Percentiles rank a stretch among this genome's conserved stretches.
phyloP scores from a whole-genome alignment of 2,888 invertebrate species.

The Eurois occulta region DNA sequence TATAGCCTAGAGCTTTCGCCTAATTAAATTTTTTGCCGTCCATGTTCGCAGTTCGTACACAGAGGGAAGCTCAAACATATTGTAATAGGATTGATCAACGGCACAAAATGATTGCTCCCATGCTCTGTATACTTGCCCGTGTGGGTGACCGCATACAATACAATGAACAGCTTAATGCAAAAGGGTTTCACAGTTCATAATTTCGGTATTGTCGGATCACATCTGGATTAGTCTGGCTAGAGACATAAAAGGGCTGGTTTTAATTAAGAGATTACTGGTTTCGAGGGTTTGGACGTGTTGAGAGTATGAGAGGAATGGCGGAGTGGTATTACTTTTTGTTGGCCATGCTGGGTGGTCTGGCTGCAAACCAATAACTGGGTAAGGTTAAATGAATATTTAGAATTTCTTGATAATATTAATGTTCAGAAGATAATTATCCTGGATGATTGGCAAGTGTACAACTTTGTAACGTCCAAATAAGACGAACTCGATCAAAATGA shows the following conservation, averaged over 20 bases:
- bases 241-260: slow-evolving; percentile 27
- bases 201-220: slow-evolving; percentile 37
- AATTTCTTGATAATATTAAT: neutral
- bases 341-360: neutral
- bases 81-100: slow-evolving; percentile 67
- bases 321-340: neutral
- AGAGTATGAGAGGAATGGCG: neutral
- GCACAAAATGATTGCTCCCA: slow-evolving; percentile 54
- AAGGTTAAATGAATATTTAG: neutral
- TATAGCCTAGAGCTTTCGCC: slow-evolving; percentile 44
- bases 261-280: slow-evolving; percentile 20
- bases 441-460: slow-evolving; percentile 19
- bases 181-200: slow-evolving; percentile 43
- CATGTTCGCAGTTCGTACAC: slow-evolving; percentile 18
- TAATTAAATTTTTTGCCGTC: slow-evolving; percentile 55
- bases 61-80: slow-evolving; percentile 35
- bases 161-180: slow-evolving; percentile 47
- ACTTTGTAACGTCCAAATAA: slow-evolving; percentile 16
- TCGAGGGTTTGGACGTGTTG: neutral
- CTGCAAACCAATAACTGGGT: neutral
- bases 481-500: slow-evolving; percentile 20
- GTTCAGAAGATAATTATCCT: neutral
- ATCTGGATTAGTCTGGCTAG: slow-evolving; percentile 48
- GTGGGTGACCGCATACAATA: slow-evolving; percentile 34
- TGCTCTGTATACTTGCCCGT: slow-evolving; percentile 30